These are phyloP conservation scores for Tolypeutes matacus DNA, from an alignment of 2,797 vertebrate species.

Conservation along the genomic window DNA sequence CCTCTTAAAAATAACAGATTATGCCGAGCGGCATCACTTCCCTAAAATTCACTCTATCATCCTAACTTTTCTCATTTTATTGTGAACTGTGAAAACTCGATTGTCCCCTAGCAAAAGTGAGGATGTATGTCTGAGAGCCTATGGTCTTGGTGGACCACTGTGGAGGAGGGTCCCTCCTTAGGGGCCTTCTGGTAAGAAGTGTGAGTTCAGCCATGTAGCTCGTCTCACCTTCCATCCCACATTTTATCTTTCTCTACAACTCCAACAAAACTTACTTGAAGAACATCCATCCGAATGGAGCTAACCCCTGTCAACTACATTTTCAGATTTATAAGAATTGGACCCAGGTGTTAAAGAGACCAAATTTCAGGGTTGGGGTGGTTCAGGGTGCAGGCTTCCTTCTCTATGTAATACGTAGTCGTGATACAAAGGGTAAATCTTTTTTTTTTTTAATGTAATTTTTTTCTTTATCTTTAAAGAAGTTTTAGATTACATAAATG, in stretches of 20 bases:
- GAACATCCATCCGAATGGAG: not conserved
- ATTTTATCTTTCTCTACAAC: no score
- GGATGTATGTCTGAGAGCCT: not conserved
- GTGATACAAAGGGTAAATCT: no score
- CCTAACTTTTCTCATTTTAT: not conserved
- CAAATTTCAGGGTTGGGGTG: no score
- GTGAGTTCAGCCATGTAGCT: not conserved
- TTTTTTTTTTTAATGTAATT: no score
- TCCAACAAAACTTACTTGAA: not conserved
- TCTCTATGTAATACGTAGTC: not conserved
- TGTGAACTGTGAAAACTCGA: not conserved
- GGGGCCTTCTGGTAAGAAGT: not conserved
- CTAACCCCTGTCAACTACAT: not conserved
- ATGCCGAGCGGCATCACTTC: not conserved
- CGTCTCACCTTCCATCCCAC: not conserved
- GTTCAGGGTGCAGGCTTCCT: not conserved
- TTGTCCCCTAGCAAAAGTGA: not conserved
- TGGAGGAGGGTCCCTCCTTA: accelerated
- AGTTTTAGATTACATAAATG: no score
- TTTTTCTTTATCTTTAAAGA: no score
- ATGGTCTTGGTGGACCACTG: not conserved
- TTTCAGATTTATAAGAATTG: not conserved
- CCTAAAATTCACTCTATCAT: not conserved
- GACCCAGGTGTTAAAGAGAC: not conserved
- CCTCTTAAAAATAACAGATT: not conserved